Evolutionary conservation across 2,797 vertebrate species (phyloP).

Genomic region (Esox masquinongy): DNA sequence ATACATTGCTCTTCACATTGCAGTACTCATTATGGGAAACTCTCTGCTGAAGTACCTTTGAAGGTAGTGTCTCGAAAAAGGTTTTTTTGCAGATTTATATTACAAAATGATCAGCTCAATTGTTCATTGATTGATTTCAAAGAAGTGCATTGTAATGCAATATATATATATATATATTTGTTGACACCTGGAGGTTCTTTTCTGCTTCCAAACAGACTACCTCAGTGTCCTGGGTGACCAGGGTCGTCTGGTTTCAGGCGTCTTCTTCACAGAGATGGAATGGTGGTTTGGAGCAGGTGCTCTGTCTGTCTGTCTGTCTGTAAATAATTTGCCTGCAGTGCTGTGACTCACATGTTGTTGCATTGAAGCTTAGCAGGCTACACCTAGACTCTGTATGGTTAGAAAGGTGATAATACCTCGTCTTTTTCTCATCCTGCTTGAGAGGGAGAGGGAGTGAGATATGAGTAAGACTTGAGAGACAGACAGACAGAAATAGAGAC

Average conservation of each 20-base stretch:
- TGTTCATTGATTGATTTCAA: slow-evolving; percentile 22
- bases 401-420: background rate
- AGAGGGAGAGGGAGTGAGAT: background rate
- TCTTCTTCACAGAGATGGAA: slow-evolving; percentile 49
- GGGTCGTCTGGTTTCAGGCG: slow-evolving; percentile 63
- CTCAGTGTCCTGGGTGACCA: slow-evolving; percentile 20
- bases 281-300: slow-evolving; percentile 31
- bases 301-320: slow-evolving; percentile 6
- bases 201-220: slow-evolving; percentile 51
- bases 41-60: too few relatives aligned
- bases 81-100: too few relatives aligned
- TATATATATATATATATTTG: too few relatives aligned
- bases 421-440: background rate
- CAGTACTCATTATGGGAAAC: too few relatives aligned
- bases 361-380: background rate
- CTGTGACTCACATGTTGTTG: background rate
- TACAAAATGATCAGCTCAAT: too few relatives aligned
- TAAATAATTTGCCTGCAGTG: slow-evolving; percentile 23
- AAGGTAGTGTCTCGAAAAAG: too few relatives aligned
- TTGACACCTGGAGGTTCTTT: slow-evolving; percentile 62
- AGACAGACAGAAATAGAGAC: too few relatives aligned
- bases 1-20: too few relatives aligned
- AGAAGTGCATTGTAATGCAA: slow-evolving; percentile 30
- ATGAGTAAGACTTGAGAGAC: background rate
- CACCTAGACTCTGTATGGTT: background rate